Base-by-base conservation (phyloP, 1,140 invertebrate species). In the Drosophila teissieri region DNA sequence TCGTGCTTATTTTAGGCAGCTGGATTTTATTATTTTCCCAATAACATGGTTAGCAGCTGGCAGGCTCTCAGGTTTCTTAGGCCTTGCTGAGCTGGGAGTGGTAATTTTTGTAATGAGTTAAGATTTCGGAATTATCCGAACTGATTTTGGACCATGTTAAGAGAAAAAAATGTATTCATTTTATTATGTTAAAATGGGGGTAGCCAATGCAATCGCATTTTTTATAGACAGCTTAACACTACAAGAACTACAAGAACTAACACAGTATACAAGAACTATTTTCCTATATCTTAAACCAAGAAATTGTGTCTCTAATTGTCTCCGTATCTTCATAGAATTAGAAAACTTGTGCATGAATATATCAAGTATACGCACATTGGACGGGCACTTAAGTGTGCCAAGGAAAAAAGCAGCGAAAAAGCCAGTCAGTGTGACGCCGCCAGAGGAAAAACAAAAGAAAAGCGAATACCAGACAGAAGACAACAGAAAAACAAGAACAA, bases 361-460 rank as follows among this genome's bases (percentile, higher is more conserved):
- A 70, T 70, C 17, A 70, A 70, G 67, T 70, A 70, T 70, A 56
- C 67, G 64, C 42, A 56, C 40, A 48, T 36, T 46, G 51, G 34
- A 17, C 27, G 24, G 12, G 3, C 27, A 46, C 34, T 22, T n/a
- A 15, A 22, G 8, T 34, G 17, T 48, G n/a, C 63, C 44, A 70
- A 57, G 52, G 36, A 36, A 60, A 55, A 49, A 39, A 0, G 7
- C 17, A 37, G 37, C 11, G 6, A 58, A 40, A 62, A 57, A 57
- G 65, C 57, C 84, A 88, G 83, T 77, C 83, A 83, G 76, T 77
- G 61, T 62, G 83, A 83, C 83, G 83, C 84, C 83, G 65, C 46
- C 24, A 46, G 56, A 37, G 48, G 37, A 49, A 55, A 46, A 48
- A 34, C 27, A 49, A 19, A 52, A 10, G 17, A 42, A 45, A 45